Evolutionary conservation across 2,888 invertebrate species (phyloP).

Genomic region (Pachycephus smyrnensis): DNA sequence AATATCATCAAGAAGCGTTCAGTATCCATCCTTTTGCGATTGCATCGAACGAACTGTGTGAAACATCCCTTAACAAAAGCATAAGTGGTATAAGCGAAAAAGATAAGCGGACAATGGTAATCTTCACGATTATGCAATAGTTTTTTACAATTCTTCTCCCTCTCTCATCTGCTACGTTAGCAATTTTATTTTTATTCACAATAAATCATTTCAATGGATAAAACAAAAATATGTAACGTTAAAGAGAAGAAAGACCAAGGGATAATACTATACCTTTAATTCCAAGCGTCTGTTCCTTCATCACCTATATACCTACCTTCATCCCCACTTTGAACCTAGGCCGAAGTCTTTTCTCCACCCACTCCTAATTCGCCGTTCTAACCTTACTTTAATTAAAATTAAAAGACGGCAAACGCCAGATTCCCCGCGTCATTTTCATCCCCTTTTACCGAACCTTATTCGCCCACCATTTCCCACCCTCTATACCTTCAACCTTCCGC

Average conservation of each 20-base stretch:
- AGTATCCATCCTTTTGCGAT: not conserved
- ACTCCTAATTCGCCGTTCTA: constrained; percentile 23
- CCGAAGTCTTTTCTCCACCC: not conserved
- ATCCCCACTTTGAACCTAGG: too few relatives aligned
- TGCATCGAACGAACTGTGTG: not conserved
- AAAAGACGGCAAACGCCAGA: constrained; percentile 60
- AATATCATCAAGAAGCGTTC: constrained; percentile 32
- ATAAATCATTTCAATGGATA: constrained; percentile 7
- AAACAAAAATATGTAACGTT: constrained; percentile 7
- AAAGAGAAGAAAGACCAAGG: constrained; percentile 12
- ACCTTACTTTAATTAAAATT: constrained; percentile 65
- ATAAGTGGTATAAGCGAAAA: not conserved
- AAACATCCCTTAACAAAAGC: not conserved
- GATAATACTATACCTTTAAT: constrained; percentile 26
- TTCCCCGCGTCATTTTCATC: constrained; percentile 52
- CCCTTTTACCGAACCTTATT: constrained; percentile 26
- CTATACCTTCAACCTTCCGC: constrained; percentile 27
- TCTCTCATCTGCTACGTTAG: too few relatives aligned
- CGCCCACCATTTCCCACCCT: constrained; percentile 20
- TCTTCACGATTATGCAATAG: too few relatives aligned
- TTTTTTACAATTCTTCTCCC: too few relatives aligned
- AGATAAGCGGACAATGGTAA: not conserved
- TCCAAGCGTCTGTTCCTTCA: constrained; percentile 40
- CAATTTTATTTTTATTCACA: too few relatives aligned
- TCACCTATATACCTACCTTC: not conserved